Evolutionary conservation across 2,888 invertebrate species (phyloP).

Genomic region (Lepetodrilus schrolli): DNA sequence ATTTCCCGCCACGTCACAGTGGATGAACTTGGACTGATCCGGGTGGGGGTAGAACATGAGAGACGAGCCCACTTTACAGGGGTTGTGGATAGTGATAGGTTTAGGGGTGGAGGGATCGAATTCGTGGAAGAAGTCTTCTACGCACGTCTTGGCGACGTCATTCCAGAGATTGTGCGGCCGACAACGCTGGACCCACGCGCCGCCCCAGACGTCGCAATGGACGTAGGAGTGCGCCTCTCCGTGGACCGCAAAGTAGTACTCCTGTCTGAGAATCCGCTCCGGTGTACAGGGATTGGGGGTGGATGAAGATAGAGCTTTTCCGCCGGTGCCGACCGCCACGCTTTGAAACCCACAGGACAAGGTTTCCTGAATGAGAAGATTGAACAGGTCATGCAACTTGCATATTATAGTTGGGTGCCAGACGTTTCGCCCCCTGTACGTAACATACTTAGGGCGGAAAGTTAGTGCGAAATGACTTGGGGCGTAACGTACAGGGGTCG

Average conservation of each 20-base stretch:
- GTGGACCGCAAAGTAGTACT: slow-evolving; percentile 28
- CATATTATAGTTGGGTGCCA: too few relatives aligned
- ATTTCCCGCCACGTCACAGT: slow-evolving; percentile 36
- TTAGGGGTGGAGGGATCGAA: slow-evolving; percentile 28
- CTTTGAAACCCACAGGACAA: slow-evolving; percentile 28
- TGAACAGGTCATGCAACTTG: background rate
- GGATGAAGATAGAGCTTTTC: background rate
- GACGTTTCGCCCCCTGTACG: too few relatives aligned
- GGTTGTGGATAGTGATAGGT: slow-evolving; percentile 29
- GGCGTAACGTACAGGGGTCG: too few relatives aligned
- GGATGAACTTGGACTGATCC: slow-evolving; percentile 41
- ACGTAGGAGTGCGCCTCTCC: slow-evolving; percentile 33
- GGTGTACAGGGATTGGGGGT: slow-evolving; percentile 32
- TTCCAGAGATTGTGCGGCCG: slow-evolving; percentile 40
- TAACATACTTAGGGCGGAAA: too few relatives aligned
- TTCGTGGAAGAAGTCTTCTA: slow-evolving; percentile 23
- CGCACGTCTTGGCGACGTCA: slow-evolving; percentile 34
- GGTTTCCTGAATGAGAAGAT: background rate
- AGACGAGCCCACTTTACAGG: slow-evolving; percentile 30
- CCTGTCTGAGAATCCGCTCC: slow-evolving; percentile 19
- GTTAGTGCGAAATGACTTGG: too few relatives aligned
- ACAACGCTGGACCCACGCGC: slow-evolving; percentile 44
- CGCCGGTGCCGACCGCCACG: background rate
- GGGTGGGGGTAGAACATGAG: slow-evolving; percentile 37
- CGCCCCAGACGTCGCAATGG: slow-evolving; percentile 48